Base-by-base conservation (phyloP, 2,888 invertebrate species). In the Ariolimax columbianus region DNA sequence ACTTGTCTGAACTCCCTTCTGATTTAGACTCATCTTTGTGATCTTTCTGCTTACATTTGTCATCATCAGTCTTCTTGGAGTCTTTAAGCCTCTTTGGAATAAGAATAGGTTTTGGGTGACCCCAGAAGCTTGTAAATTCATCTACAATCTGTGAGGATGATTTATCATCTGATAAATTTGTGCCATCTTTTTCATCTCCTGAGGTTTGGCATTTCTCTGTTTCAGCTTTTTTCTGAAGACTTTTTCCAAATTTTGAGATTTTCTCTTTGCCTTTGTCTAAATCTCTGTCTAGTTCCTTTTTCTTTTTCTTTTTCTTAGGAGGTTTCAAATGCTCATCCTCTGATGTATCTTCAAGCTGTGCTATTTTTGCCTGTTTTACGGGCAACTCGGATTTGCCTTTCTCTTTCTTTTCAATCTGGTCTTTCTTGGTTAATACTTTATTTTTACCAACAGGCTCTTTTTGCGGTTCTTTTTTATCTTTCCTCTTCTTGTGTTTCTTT, bases 101-200 rank as follows among this genome's bases (percentile, higher is more conserved):
- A 19, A 87, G 85, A n/a, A 87, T 82, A 7, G 87, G 87, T 47
- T 86, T 86, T 11, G 87, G 87, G 40, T 86, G 86, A 17, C 87
- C 87, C 87, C 87, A 87, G 63, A 87, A 87, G 33, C 87, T 87
- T 59, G 80, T 80, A 78, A 87, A 87, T 17, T 84, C 85, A 59
- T 87, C 87, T 19, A 84, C 84, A 63, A 81, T 79, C 80, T 84
- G 83, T 0, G 86, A 86, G 36, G 82, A 78, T 1, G 78, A 77
- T 6, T 82, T 84, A 33, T 83, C 82, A 26, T 81, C 81, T 30
- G 79, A 63, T n/a, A 55, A 78, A 63, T 81, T 73, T 51, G 73
- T 83, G 36, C 59, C 84, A 36, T 83, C 83, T 66, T 88, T 86
- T 11, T 85, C 82, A 59, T 87, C 86, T 17, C 83, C 85, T 30